Evolutionary conservation across 2,797 vertebrate genomes (phyloP), one percentile per base, ranked within the genome.

Genomic region (Perodicticus potto): DNA sequence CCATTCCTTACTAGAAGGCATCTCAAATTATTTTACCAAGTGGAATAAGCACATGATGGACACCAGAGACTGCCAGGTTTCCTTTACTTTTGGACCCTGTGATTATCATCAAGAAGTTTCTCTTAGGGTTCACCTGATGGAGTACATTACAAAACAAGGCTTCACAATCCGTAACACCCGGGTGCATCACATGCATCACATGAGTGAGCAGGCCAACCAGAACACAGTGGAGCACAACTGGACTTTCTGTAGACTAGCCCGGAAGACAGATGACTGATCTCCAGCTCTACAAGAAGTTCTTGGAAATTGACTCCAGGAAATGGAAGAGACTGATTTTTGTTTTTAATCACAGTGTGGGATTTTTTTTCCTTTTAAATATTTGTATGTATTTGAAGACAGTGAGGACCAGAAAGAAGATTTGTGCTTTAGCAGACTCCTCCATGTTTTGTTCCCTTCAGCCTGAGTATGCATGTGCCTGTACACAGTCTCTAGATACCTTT

Each of bases 211-310:
- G 69, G 99, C 99, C 96, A 99, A 99, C 0, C 99, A 99, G 94
- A 99, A 99, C 98, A 99, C 99, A 0, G 99, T 99, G 96, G 99
- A 99, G 97, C 99, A 99, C 90, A 99, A 99, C 98, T 99, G 99
- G 99, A 99, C 99, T 98, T 99, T 99, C 98, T 99, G 99, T 86
- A 98, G 99, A 96, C 98, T 99, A 86, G 99, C 99, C 93, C 99
- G 99, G 97, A 99, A 99, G 99, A 99, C 99, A 0, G 99, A 99
- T 69, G 99, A 99, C 98, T 99, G 98, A 99, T 74, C 7, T 76
- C 76, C 72, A 73, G 55, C 81, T 85, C 93, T 19, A 17, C 84
- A 96, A 96, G 95, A 85, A 78, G 3, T 83, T 97, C 95, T 96
- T 95, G 92, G 94, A 92, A 61, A 69, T 59, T 77, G 49, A 90